Percentiles rank a stretch among this genome's conserved stretches.
These are phyloP conservation scores for Cheumatopsyche charites DNA, from an alignment of 1,140 invertebrate species.

Conservation along the genomic window DNA sequence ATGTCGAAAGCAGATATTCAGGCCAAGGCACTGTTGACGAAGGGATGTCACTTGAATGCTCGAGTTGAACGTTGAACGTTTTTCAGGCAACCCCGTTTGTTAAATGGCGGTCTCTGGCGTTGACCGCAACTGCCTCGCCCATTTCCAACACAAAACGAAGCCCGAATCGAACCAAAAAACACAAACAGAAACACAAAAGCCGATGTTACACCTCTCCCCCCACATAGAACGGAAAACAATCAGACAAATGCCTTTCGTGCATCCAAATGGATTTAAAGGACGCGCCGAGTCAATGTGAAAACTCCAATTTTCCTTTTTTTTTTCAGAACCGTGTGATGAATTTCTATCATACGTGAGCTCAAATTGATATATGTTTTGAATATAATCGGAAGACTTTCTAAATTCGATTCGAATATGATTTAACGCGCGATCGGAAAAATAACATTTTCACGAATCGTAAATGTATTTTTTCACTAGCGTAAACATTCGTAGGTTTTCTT, in stretches of 20 bases:
- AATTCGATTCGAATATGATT: too few species aligned
- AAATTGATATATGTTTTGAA: too few species aligned
- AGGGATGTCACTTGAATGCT: constrained; percentile 3
- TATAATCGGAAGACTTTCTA: too few species aligned
- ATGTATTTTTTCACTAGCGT: background rate
- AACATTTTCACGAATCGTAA: background rate
- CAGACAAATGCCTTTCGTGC: constrained; percentile 48
- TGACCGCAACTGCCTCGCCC: constrained; percentile 39
- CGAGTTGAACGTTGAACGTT: background rate
- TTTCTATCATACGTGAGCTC: too few species aligned
- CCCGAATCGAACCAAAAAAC: constrained; percentile 35
- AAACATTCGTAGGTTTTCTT: background rate
- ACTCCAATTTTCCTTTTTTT: background rate
- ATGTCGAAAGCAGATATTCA: background rate
- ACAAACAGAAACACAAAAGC: constrained; percentile 29
- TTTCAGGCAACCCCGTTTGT: constrained; percentile 8
- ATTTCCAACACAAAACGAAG: constrained; percentile 30
- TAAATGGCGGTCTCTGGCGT: constrained; percentile 24
- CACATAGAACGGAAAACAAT: constrained; percentile 49
- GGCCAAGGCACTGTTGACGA: too few species aligned
- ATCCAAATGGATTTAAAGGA: constrained; percentile 40
- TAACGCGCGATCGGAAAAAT: constrained; percentile 1
- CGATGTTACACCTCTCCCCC: constrained; percentile 6
- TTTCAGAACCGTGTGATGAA: too few species aligned
- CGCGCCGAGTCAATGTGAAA: background rate